These are phyloP conservation scores for Corythornis cristatus DNA, from an alignment of 2,113 vertebrate genomes.

Conservation along the genomic window DNA sequence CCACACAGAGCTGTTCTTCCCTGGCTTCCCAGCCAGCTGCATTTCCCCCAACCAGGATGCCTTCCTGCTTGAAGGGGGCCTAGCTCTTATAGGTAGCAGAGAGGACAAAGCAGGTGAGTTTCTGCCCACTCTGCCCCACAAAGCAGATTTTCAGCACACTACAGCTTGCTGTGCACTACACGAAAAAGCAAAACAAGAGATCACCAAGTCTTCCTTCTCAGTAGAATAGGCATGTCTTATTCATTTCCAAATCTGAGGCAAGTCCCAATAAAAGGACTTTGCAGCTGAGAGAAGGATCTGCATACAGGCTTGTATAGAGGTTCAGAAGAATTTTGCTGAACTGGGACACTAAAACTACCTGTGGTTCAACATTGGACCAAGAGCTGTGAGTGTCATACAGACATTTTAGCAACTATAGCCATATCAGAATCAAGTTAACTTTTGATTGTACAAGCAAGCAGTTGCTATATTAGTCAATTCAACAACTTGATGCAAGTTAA, in stretches of 20 bases:
- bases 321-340: not conserved
- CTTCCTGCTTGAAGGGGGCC: not conserved
- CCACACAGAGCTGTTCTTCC: not conserved
- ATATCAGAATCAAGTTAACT: not conserved
- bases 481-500: not conserved
- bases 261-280: not conserved
- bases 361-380: fast-evolving
- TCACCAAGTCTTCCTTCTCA: not conserved
- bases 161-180: not conserved
- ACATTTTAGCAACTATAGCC: not conserved
- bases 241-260: not conserved
- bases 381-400: fast-evolving
- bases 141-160: not conserved
- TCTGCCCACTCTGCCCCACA: not conserved
- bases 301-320: not conserved
- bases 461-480: not conserved
- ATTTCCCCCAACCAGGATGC: not conserved
- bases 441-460: not conserved
- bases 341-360: not conserved
- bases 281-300: not conserved
- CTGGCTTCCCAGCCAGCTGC: not conserved
- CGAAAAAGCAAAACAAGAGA: not conserved
- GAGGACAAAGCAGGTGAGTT: not conserved
- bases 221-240: not conserved
- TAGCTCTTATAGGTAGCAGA: not conserved